A percentile compares a stretch with the other conserved stretches of the same genome.
These are phyloP conservation scores for Stenchaetothrips biformis DNA, from an alignment of 2,888 invertebrate genomes.

Conservation along the genomic window DNA sequence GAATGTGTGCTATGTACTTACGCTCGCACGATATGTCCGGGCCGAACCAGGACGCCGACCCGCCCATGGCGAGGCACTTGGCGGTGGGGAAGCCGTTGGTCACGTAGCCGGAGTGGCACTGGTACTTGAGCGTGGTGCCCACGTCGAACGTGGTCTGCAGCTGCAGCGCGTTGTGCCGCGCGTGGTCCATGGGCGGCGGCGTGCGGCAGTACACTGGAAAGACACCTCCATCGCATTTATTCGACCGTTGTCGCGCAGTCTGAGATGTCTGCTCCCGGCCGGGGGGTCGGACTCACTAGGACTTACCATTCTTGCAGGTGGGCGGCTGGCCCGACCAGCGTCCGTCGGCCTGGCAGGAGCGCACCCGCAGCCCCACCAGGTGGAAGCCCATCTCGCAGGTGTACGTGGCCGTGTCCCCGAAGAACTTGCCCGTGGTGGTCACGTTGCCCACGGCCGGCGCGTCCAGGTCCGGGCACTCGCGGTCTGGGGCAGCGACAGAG, in stretches of 20 bases:
- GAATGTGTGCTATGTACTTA: constrained; percentile 54
- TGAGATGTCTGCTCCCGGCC: background rate
- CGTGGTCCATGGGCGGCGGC: constrained; percentile 78
- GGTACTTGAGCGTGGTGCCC: constrained; percentile 86
- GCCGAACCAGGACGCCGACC: constrained; percentile 91
- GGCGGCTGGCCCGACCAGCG: constrained; percentile 81
- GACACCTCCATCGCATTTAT: background rate
- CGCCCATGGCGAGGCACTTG: constrained; percentile 87
- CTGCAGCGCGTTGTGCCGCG: constrained; percentile 79
- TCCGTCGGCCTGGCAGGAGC: constrained; percentile 89
- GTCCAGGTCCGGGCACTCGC: constrained; percentile 77
- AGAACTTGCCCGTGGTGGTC: constrained; percentile 68
- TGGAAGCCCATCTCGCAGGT: constrained; percentile 84
- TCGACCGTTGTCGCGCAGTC: background rate
- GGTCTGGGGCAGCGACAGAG: constrained; percentile 54
- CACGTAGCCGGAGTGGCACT: constrained; percentile 90
- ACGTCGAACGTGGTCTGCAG: constrained; percentile 86
- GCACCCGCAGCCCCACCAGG: constrained; percentile 77
- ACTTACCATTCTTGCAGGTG: constrained; percentile 75
- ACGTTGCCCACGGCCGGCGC: constrained; percentile 75
- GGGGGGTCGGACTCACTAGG: no score
- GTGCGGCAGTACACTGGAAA: constrained; percentile 65
- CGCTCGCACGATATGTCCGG: constrained; percentile 95
- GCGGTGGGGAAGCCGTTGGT: constrained; percentile 87
- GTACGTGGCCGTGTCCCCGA: constrained; percentile 78